Base-by-base conservation (phyloP, 2,888 invertebrate genomes). In the Pseudeuparius sepicola region DNA sequence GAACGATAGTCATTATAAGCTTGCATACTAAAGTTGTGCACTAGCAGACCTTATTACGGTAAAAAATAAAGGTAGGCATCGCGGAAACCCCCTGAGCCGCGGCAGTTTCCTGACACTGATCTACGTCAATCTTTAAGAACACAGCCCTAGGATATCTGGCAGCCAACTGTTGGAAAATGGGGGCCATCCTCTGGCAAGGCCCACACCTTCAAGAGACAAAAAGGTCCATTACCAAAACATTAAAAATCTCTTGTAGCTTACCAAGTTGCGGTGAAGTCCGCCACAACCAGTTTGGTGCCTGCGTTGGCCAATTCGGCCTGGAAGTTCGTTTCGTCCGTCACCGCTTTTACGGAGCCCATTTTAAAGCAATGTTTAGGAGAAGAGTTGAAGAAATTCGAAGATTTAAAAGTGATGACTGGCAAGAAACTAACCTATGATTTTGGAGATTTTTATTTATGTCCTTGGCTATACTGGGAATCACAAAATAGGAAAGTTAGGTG, bases 41-140 rank as follows among this genome's bases (percentile, higher is more conserved):
- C 6, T 20, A n/a, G 16, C 44, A 55, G 60, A 79, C 78, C 57
- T 78, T 72, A 59, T 86, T 94, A 48, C 85, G 77, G 60, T 87
- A 96, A 57, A 97, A 90, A 47, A 93, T 78, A 57, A 99, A 99
- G 1, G 98, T 99, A 14, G 98, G 98, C 94, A 98, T 96, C 0
- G 94, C 90, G 36, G 81, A 81, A 24, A 99, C 86, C 34, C 88
- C 88, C 57, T 96, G 86, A 9, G 74, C 68, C 14, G 80, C 74
- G 2, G 96, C 92, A 6, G 87, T 86, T 49, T 88, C 92, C 48
- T 80, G 79, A 52, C 89, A 94, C 61, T 81, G 78, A 56, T 97
- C 96, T 11, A 97, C 94, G 61, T 94, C 93, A 5, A 98, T 87
- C 65, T 94, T 92, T 10, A 93, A 64, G 56, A 97, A 98, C 10